Conservation (phyloP, 2,888 invertebrate genomes). For the Lampropteryx suffumata region DNA sequence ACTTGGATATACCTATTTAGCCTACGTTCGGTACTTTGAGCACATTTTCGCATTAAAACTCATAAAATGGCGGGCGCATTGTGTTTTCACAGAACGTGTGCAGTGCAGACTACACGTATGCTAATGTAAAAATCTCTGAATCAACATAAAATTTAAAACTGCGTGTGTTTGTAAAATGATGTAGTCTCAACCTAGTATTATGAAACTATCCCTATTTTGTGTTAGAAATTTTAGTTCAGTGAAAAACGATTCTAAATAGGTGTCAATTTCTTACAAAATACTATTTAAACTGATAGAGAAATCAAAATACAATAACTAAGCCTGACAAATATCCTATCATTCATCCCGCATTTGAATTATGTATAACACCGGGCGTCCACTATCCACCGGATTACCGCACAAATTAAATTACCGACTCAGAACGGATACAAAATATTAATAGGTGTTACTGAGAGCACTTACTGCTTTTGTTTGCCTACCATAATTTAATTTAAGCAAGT, state of each 20-base stretch:
- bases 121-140: no score
- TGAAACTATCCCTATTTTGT: no score
- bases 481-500: no score
- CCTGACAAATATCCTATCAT: constrained; percentile 27
- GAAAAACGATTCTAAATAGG: no score
- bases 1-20: background rate
- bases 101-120: background rate
- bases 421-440: constrained; percentile 12
- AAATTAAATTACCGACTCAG: constrained; percentile 22
- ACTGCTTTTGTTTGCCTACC: background rate
- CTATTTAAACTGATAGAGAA: no score
- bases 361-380: constrained; percentile 38
- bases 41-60: background rate
- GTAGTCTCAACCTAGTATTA: no score
- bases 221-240: no score
- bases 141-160: no score
- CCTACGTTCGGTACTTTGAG: background rate
- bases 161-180: no score
- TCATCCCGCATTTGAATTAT: constrained; percentile 49
- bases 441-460: constrained; percentile 2
- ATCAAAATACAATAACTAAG: constrained; percentile 7
- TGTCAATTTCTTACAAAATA: no score
- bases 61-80: background rate
- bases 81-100: background rate
- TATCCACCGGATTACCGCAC: constrained; percentile 25